These are phyloP conservation scores for Agriopis marginaria DNA, from an alignment of 2,888 invertebrate genomes.

Conservation along the genomic window DNA sequence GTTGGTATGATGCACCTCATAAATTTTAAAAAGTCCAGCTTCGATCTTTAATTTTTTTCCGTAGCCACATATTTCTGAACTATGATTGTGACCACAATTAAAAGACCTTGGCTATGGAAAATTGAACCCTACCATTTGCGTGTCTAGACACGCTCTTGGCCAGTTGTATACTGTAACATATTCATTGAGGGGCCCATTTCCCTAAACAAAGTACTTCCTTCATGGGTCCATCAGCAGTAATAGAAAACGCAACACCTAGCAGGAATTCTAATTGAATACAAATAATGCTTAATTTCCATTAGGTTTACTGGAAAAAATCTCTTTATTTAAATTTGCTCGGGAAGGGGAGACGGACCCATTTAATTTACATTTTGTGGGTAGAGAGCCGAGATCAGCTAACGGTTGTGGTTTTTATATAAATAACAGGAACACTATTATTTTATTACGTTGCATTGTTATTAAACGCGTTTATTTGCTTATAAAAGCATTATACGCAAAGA, in stretches of 20 bases:
- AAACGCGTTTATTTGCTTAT: background rate
- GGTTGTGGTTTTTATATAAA: conserved; percentile 40
- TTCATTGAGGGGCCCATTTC: no score
- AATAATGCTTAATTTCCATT: conserved; percentile 41
- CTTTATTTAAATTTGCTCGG: conserved; percentile 40
- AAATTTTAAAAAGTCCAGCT: no score
- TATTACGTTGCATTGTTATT: conserved; percentile 10
- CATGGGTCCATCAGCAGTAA: background rate
- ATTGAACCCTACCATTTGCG: no score
- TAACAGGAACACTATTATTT: conserved; percentile 23
- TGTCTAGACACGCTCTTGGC: no score
- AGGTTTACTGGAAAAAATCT: conserved; percentile 33
- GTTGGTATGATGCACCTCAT: no score
- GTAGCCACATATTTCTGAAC: no score
- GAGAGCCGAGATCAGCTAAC: conserved; percentile 47
- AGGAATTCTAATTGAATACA: conserved; percentile 37
- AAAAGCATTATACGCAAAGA: background rate
- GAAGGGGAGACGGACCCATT: conserved; percentile 47
- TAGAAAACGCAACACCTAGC: conserved; percentile 18
- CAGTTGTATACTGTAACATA: no score
- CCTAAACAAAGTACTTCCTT: background rate
- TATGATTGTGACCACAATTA: no score
- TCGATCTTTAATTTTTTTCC: no score
- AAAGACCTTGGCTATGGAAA: no score
- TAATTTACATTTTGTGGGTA: conserved; percentile 56